Evolutionary conservation across 2,888 invertebrate genomes (phyloP).

Genomic region (Cataglyphis livida): DNA sequence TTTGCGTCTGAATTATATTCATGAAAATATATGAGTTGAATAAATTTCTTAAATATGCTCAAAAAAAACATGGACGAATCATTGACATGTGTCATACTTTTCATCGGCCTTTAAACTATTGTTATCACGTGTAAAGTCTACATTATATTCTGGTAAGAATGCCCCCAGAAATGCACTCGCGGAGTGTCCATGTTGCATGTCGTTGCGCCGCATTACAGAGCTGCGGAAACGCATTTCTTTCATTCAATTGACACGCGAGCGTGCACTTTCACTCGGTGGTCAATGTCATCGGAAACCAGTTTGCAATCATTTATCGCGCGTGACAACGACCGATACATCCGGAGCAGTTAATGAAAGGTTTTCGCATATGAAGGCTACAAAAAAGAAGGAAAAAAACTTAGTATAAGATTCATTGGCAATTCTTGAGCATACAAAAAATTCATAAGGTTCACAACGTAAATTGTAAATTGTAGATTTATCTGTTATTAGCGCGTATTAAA

Average conservation of each 20-base stretch:
- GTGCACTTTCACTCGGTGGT: conserved; percentile 80
- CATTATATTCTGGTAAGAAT: conserved; percentile 43
- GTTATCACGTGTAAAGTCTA: conserved; percentile 19
- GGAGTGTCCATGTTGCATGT: not conserved
- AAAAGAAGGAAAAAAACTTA: not conserved
- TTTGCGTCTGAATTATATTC: not conserved
- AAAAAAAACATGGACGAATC: not conserved
- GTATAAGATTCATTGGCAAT: not conserved
- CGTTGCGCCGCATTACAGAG: not conserved
- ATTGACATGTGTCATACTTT: not conserved
- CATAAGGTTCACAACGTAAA: not conserved
- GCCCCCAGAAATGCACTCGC: not conserved
- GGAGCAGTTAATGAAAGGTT: not conserved
- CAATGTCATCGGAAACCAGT: conserved; percentile 81
- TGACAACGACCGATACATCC: not conserved
- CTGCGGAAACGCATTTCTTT: conserved; percentile 43
- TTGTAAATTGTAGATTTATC: not conserved
- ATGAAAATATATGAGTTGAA: too few species aligned
- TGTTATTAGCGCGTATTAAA: not conserved
- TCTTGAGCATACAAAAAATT: not conserved
- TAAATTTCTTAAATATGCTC: not conserved
- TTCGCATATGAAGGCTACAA: not conserved
- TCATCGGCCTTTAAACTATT: not conserved
- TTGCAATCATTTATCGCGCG: conserved; percentile 54
- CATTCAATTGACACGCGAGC: conserved; percentile 20